These are phyloP conservation scores for Pipistrellus kuhlii DNA, from an alignment of 2,797 vertebrate species.

Conservation along the genomic window DNA sequence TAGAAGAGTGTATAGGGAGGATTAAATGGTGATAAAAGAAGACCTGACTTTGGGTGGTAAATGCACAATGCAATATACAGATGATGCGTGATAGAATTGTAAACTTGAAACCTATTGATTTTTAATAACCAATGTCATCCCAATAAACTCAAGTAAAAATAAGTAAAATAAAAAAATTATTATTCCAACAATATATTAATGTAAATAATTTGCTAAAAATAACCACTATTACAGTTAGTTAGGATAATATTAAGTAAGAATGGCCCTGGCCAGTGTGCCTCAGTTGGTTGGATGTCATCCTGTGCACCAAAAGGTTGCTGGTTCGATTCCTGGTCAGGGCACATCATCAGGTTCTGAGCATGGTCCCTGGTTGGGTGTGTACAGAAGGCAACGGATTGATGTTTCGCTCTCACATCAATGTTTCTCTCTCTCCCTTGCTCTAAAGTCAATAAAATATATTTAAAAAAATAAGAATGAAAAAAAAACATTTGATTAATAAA, in stretches of 20 bases:
- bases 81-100: not conserved
- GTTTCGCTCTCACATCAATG: not conserved
- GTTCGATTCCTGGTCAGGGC: not conserved
- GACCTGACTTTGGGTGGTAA: not conserved
- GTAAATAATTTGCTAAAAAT: constrained; percentile 28
- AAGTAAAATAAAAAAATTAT: not conserved
- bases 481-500: constrained; percentile 18
- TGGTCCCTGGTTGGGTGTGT: not conserved
- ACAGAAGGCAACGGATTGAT: no score
- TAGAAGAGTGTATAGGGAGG: not conserved
- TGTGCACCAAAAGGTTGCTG: not conserved
- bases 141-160: not conserved
- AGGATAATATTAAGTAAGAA: not conserved
- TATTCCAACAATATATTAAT: not conserved
- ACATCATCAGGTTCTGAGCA: not conserved
- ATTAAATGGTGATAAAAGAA: not conserved
- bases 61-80: not conserved
- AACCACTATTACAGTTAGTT: not conserved
- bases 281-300: not conserved
- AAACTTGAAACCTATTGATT: not conserved
- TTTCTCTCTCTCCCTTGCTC: not conserved
- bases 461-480: constrained; percentile 4
- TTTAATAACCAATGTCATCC: not conserved
- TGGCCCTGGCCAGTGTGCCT: not conserved
- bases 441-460: not conserved